These are phyloP conservation scores for Gobio gobio DNA, from an alignment of 2,113 vertebrate genomes.

Conservation along the genomic window DNA sequence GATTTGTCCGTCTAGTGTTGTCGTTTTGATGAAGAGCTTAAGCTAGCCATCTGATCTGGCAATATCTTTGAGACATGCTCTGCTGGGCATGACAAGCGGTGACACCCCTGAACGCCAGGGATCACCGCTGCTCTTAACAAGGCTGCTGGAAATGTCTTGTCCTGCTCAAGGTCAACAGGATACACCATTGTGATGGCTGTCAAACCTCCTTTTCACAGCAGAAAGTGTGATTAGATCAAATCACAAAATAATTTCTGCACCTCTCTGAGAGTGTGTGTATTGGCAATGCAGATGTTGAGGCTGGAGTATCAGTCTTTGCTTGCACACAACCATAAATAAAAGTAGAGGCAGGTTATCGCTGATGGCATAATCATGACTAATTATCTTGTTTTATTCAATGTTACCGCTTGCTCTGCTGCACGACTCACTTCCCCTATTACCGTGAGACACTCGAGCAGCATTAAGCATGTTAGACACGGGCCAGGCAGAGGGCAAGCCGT, in stretches of 20 bases:
- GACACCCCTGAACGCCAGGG: neutral
- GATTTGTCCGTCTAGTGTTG: slow-evolving; percentile 8
- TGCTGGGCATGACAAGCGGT: neutral
- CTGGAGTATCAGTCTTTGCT: slow-evolving; percentile 32
- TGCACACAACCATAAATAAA: slow-evolving; percentile 39
- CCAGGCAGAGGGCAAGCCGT: slow-evolving; percentile 39
- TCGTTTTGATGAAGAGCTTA: slow-evolving; percentile 20
- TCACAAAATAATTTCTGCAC: slow-evolving; percentile 6
- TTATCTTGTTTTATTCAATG: slow-evolving; percentile 48
- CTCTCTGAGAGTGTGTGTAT: neutral
- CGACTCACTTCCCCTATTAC: slow-evolving; percentile 43
- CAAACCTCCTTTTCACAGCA: slow-evolving; percentile 10
- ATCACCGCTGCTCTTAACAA: neutral
- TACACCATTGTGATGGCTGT: neutral
- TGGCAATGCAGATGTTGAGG: slow-evolving; percentile 18
- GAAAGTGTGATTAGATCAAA: neutral
- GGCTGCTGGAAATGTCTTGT: neutral
- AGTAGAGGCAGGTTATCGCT: slow-evolving; percentile 46
- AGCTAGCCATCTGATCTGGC: slow-evolving; percentile 21
- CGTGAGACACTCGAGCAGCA: slow-evolving; percentile 27
- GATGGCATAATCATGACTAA: slow-evolving; percentile 43
- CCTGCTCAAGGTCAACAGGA: slow-evolving; percentile 9
- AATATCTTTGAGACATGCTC: slow-evolving; percentile 32
- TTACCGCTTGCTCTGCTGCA: slow-evolving; percentile 23
- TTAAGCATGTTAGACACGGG: slow-evolving; percentile 46